phyloP scores from a whole-genome alignment of 2,888 invertebrate species.

The Matsumyia berberina region DNA sequence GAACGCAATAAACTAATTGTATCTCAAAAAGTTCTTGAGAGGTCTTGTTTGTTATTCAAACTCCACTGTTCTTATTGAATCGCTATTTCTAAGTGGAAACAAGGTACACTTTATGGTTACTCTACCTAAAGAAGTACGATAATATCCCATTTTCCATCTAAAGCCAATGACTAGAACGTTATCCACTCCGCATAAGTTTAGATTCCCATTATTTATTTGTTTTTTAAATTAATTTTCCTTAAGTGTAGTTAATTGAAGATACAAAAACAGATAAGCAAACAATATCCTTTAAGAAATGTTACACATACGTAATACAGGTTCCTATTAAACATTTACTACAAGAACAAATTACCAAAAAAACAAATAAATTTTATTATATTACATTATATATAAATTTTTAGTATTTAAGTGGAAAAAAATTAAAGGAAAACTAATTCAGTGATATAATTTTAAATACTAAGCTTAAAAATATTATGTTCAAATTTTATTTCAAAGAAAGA shows the following conservation, averaged over 20 bases:
- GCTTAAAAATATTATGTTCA: conserved; percentile 54
- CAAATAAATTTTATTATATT: conserved; percentile 54
- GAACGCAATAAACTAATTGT: no score
- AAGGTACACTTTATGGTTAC: no score
- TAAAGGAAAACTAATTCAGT: conserved; percentile 56
- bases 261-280: conserved; percentile 12
- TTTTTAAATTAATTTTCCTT: conserved; percentile 6
- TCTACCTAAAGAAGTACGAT: no score
- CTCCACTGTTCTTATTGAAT: no score
- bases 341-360: conserved; percentile 73
- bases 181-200: no score
- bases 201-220: background rate
- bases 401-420: conserved; percentile 25
- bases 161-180: no score
- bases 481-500: conserved; percentile 61
- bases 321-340: conserved; percentile 83
- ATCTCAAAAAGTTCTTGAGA: no score
- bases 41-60: no score
- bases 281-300: conserved; percentile 65
- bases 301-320: conserved; percentile 84
- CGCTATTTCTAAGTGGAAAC: no score
- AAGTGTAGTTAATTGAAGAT: conserved; percentile 28
- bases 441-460: conserved; percentile 70
- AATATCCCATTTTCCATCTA: no score
- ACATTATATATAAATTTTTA: conserved; percentile 55